Evolutionary conservation across 2,797 vertebrate species (phyloP), one percentile per base, ranked within the genome.

Genomic region (Pseudocheirus occidentalis): DNA sequence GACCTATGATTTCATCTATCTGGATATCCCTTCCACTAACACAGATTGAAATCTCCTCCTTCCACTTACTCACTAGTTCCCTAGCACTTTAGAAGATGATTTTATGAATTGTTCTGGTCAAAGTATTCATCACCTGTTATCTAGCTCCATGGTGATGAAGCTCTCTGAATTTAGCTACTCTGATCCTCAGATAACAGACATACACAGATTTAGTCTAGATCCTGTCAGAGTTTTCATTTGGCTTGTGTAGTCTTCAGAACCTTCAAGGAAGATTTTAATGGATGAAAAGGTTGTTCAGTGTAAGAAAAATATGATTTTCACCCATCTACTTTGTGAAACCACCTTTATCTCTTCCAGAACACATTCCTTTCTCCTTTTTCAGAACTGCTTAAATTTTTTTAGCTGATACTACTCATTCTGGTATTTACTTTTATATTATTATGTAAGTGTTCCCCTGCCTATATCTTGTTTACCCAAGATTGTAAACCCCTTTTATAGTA

Each of bases 351-450:
- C 56, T 5, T 56, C 34, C 11, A 57, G 81, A 89, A 93, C 54
- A 90, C 90, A 56, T 11, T 91, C 50, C 55, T 91, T 91, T 90
- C 12, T 94, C 29, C 28, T 1, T 81, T 94, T n/a, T 94, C 21
- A 92, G 21, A 92, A 90, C 5, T 95, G n/a, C 91, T 91, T 57
- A 58, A 90, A 24, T 92, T 90, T 34, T 73, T 66, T 66, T 5
- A 73, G n/a, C 18, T n/a, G 40, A 18, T 73, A 18, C 5, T 92
- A 62, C 81, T 94, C n/a, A 92, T 93, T 96, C 89, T 57, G 90
- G 92, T 55, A 93, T 89, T 94, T 34, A 21, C 94, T 94, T 40
- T 53, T 90, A 56, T 54, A 95, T 54, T 24, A 55, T 93, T 73
- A 90, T 87, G 53, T 91, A 90, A 97, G 29, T 16, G 89, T 94